phyloP scores from a whole-genome alignment of 2,797 vertebrate species.

The Acanthiza pusilla region DNA sequence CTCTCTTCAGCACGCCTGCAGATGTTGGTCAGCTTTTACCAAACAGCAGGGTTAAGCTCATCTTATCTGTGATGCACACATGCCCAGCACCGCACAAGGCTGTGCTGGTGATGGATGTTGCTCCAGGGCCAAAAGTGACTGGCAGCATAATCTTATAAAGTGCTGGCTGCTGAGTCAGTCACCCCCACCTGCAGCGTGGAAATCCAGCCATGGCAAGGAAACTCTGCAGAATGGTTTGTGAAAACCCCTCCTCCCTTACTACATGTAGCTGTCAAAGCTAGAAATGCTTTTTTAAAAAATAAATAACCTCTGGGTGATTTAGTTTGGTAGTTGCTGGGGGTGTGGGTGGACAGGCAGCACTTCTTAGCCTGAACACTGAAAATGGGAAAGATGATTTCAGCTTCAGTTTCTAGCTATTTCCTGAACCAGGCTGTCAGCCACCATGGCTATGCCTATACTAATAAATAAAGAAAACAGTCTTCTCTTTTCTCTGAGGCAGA shows the following conservation, averaged over 20 bases:
- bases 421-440: background rate
- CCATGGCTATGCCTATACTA: background rate
- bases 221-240: background rate
- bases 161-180: background rate
- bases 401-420: background rate
- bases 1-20: fast-evolving
- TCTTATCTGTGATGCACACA: background rate
- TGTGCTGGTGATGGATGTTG: background rate
- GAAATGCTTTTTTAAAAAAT: background rate
- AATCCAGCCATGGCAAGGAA: background rate
- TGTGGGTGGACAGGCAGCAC: background rate
- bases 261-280: background rate
- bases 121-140: background rate
- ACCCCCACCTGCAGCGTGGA: background rate
- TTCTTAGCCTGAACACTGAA: background rate
- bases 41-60: background rate
- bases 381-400: background rate
- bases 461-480: background rate
- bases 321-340: background rate
- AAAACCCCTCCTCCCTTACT: background rate
- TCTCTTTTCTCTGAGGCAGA: background rate
- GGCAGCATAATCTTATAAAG: background rate
- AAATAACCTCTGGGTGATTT: background rate
- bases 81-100: background rate
- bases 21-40: background rate